Base-by-base conservation (phyloP, 1,140 invertebrate genomes). In the Drosophila saltans region DNA sequence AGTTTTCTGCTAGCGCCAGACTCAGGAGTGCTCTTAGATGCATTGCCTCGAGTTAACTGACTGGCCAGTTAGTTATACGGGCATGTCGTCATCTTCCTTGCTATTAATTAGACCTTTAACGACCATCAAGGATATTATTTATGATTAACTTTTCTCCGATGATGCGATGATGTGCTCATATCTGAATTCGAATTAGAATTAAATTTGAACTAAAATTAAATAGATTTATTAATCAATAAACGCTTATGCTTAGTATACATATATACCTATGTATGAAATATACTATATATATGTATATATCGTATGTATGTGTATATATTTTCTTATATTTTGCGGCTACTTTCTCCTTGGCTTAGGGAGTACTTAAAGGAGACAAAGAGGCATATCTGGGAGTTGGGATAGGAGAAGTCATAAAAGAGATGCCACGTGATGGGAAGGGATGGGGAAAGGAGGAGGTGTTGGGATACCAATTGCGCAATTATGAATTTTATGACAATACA, bases 201-300 rank as follows among this genome's bases (percentile, higher is more conserved):
- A 48, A 67, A 62, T 71, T 81, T 81, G 75, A 72, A 82, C 83
- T 88, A 83, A 88, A 88, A 83, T 88, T 88, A 88, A 88, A 89
- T 88, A 80, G 84, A 88, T 88, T 88, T 88, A 88, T 88, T 88
- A 89, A 83, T 88, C 83, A 89, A 89, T 88, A 83, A 88, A 88
- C 84, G 72, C 77, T 88, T 86, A 88, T 62, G 82, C 75, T 85
- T 76, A 85, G 75, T 71, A 81, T 85, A 86, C 75, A 69, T 61
- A 69, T 45, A 63, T 76, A 48, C 1, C 8, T 24, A 48, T 24
- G n/a, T 48, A 48, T 10, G 28, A 30, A 2, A 48, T 48, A 24
- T 48, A 26, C 8, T 10, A 52, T 24, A 52, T 26, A 52, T 52
- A 26, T 52, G 9, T 52, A 10, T 3, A 52, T 52, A 16, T 16